Conservation (phyloP, 2,113 vertebrate genomes). For the Hirundichthys speculiger region DNA sequence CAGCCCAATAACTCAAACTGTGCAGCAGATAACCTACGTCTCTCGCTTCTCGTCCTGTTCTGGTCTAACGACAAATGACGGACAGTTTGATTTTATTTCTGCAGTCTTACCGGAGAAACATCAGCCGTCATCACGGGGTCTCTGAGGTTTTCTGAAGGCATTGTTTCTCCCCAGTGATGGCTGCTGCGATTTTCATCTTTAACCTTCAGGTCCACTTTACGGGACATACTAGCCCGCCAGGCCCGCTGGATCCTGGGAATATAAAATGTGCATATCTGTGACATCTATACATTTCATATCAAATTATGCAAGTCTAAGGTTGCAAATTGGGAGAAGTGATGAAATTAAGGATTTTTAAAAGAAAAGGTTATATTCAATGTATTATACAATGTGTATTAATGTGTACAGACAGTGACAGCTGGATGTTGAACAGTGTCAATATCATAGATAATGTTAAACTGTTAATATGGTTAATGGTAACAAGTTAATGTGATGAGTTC, state of each 20-base stretch:
- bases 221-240: slow-evolving; percentile 70
- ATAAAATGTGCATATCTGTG: not conserved
- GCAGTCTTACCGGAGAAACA: slow-evolving; percentile 60
- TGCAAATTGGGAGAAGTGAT: not conserved
- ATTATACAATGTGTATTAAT: too few relatives aligned
- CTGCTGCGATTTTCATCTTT: slow-evolving; percentile 27
- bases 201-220: slow-evolving; percentile 40
- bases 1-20: slow-evolving; percentile 18
- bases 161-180: slow-evolving; percentile 18
- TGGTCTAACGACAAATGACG: slow-evolving; percentile 9
- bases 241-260: slow-evolving; percentile 76
- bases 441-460: too few relatives aligned
- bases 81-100: not conserved
- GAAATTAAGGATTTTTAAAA: too few relatives aligned
- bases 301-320: not conserved
- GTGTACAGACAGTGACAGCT: too few relatives aligned
- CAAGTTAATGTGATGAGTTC: too few relatives aligned
- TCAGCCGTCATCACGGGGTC: slow-evolving; percentile 45
- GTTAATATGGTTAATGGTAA: too few relatives aligned
- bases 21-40: not conserved
- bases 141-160: slow-evolving; percentile 39
- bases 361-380: too few relatives aligned
- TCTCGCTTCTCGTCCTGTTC: slow-evolving; percentile 14
- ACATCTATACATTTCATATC: not conserved
- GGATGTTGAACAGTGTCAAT: too few relatives aligned